Conservation (phyloP, 2,113 vertebrate genomes). For the Nannospalax galili region DNA sequence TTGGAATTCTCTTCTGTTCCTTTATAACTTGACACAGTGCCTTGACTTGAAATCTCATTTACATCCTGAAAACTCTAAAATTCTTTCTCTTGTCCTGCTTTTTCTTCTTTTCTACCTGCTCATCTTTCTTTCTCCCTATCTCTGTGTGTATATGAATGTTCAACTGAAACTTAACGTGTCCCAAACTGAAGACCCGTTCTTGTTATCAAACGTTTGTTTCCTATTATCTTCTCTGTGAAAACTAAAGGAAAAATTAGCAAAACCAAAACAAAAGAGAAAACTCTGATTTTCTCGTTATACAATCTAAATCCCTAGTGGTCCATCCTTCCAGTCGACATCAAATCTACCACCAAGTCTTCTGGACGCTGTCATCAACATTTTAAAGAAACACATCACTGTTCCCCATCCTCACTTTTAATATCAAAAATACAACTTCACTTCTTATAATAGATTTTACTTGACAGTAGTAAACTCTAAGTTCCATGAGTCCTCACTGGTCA, state of each 20-base stretch:
- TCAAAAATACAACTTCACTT: no score
- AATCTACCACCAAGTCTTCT: background rate
- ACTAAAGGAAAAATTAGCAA: no score
- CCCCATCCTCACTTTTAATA: background rate
- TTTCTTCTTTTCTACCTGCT: background rate
- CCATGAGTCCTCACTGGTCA: background rate
- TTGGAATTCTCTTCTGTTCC: background rate
- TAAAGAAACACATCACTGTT: background rate
- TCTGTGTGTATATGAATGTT: background rate
- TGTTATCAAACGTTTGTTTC: background rate
- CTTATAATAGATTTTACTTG: background rate
- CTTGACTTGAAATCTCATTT: background rate
- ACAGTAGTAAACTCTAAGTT: background rate
- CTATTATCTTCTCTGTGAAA: background rate
- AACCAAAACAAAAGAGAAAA: background rate
- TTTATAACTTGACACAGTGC: background rate
- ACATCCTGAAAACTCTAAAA: background rate
- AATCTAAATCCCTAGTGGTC: background rate
- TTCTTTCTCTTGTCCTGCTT: background rate
- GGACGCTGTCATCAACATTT: background rate
- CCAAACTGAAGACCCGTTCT: background rate
- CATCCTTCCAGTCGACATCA: background rate
- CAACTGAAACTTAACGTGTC: background rate
- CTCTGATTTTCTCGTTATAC: background rate
- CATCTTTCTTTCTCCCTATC: background rate